These are phyloP conservation scores for Drosophila albomicans DNA, from an alignment of 1,140 invertebrate species.

Conservation along the genomic window DNA sequence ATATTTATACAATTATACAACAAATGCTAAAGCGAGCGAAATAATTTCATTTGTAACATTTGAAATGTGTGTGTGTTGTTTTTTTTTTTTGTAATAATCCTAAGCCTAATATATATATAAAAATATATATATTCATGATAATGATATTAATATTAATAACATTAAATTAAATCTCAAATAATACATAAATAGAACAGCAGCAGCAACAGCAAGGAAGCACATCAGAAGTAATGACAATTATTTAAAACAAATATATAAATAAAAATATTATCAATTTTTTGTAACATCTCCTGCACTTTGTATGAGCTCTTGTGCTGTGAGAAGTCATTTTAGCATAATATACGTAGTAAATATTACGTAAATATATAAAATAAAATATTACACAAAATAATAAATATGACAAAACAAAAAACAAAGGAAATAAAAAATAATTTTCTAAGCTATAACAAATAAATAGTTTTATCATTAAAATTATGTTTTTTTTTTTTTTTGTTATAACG, in stretches of 20 bases:
- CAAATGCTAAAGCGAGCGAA: slow-evolving; percentile 26
- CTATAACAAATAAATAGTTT: slow-evolving; percentile 17
- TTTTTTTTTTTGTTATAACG: slow-evolving; percentile 27
- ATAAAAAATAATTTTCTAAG: slow-evolving; percentile 29
- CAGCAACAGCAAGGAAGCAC: slow-evolving; percentile 27
- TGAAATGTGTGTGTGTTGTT: slow-evolving; percentile 44
- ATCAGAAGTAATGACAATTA: slow-evolving; percentile 30
- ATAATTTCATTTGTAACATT: slow-evolving; percentile 66
- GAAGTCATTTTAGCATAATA: slow-evolving; percentile 42
- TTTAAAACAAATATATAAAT: slow-evolving; percentile 4
- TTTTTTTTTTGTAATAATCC: slow-evolving; percentile 33
- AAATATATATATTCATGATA: slow-evolving; percentile 19
- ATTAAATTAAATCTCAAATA: slow-evolving; percentile 13
- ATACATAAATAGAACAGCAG: slow-evolving; percentile 1
- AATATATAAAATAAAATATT: slow-evolving; percentile 36
- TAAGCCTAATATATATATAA: slow-evolving; percentile 23
- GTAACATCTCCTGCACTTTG: slow-evolving; percentile 42
- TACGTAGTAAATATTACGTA: slow-evolving; percentile 9
- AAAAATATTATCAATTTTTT: slow-evolving; percentile 32
- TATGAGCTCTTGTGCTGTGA: slow-evolving; percentile 29
- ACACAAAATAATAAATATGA: neutral
- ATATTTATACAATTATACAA: slow-evolving; percentile 72
- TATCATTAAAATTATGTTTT: slow-evolving; percentile 25
- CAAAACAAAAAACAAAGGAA: neutral
- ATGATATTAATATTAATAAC: slow-evolving; percentile 38